phyloP scores from a whole-genome alignment of 2,797 vertebrate genomes.

The Enteromius unitaeniatus region DNA sequence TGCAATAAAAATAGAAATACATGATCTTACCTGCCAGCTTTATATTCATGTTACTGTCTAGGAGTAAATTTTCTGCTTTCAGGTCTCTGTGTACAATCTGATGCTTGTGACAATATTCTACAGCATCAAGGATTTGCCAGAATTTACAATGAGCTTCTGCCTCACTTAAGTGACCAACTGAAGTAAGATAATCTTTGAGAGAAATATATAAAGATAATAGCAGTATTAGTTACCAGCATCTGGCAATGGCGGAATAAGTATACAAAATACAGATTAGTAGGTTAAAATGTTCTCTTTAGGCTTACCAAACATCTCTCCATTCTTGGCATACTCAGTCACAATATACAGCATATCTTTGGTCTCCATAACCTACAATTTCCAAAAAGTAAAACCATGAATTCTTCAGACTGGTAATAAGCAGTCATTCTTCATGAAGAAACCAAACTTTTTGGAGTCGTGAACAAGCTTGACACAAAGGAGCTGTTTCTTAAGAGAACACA shows the following conservation, averaged over 20 bases:
- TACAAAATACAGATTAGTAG: background rate
- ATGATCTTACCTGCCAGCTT: slow-evolving; percentile 83
- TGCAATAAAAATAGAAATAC: background rate
- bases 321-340: slow-evolving; percentile 84
- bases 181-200: slow-evolving; percentile 83
- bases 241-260: background rate
- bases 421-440: no score
- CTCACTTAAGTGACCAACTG: slow-evolving; percentile 83
- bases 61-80: slow-evolving; percentile 86
- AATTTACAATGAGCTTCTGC: slow-evolving; percentile 84
- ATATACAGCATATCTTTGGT: slow-evolving; percentile 87
- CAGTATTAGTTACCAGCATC: background rate
- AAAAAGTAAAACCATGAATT: slow-evolving; percentile 14
- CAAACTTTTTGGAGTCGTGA: background rate
- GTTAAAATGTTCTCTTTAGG: background rate
- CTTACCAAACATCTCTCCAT: slow-evolving; percentile 86
- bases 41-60: slow-evolving; percentile 88
- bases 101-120: slow-evolving; percentile 84
- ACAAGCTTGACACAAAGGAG: background rate
- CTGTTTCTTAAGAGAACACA: background rate
- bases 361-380: slow-evolving; percentile 81
- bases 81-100: slow-evolving; percentile 87
- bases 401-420: background rate
- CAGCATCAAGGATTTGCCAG: slow-evolving; percentile 87
- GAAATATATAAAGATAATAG: background rate